These are phyloP conservation scores for Lerema accius DNA, from an alignment of 1,140 invertebrate genomes.

Conservation along the genomic window DNA sequence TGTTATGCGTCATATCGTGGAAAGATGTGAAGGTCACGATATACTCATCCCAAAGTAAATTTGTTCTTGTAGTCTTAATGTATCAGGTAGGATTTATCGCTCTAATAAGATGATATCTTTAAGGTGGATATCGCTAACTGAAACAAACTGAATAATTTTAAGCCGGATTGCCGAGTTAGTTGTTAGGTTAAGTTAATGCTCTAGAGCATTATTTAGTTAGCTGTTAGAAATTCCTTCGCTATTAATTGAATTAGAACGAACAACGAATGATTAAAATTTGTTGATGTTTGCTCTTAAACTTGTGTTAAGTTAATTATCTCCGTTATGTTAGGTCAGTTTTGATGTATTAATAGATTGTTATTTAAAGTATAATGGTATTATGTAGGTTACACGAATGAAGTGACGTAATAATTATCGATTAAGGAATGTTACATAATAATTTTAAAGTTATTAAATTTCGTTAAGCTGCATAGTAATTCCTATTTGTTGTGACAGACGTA, in stretches of 20 bases:
- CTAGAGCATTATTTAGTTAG: too few species aligned
- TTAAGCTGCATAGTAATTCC: too few species aligned
- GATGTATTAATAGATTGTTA: background rate
- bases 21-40: conserved; percentile 63
- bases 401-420: too few species aligned
- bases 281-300: background rate
- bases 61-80: conserved; percentile 63
- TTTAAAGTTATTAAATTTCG: too few species aligned
- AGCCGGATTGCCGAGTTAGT: background rate
- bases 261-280: background rate
- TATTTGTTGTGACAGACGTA: too few species aligned
- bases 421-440: too few species aligned
- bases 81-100: conserved; percentile 60
- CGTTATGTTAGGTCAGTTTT: background rate
- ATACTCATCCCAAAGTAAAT: conserved; percentile 69
- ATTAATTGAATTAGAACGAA: conserved; percentile 1
- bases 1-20: conserved; percentile 55
- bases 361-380: too few species aligned
- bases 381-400: too few species aligned
- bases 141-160: background rate
- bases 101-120: conserved; percentile 33
- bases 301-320: background rate
- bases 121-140: too few species aligned
- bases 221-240: background rate
- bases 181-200: background rate